Percentiles rank a stretch among this genome's conserved stretches.
These are phyloP conservation scores for Sarcophaga subvicina DNA, from an alignment of 2,888 invertebrate genomes.

Conservation along the genomic window DNA sequence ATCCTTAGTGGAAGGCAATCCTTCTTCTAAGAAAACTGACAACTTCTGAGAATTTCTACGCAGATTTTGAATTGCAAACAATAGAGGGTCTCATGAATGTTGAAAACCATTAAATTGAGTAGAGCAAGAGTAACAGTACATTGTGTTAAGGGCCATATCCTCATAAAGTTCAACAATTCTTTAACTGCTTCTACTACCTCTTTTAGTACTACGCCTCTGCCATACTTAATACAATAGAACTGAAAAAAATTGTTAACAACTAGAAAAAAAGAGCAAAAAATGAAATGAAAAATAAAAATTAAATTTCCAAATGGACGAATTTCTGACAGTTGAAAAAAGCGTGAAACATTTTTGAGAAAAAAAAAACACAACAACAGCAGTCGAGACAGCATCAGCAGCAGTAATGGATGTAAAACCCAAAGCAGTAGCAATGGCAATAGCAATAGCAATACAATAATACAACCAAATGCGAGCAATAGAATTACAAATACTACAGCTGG, in stretches of 20 bases:
- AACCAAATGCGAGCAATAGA: slow-evolving; percentile 54
- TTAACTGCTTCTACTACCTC: not conserved
- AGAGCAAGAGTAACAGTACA: too few relatives aligned
- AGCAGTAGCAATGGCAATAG: not conserved
- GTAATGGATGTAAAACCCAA: not conserved
- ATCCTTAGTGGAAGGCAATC: too few relatives aligned
- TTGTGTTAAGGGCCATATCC: too few relatives aligned
- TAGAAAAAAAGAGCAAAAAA: slow-evolving; percentile 70
- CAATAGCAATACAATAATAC: slow-evolving; percentile 10
- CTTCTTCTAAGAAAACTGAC: too few relatives aligned
- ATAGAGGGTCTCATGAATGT: too few relatives aligned
- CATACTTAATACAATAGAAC: slow-evolving; percentile 34
- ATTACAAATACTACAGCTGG: slow-evolving; percentile 48
- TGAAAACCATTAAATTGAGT: too few relatives aligned
- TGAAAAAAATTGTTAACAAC: slow-evolving; percentile 39
- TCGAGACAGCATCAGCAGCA: not conserved
- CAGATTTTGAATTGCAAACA: too few relatives aligned
- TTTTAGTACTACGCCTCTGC: slow-evolving; percentile 28
- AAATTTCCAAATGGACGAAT: slow-evolving; percentile 73
- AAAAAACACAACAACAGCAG: slow-evolving; percentile 12
- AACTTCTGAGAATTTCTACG: too few relatives aligned
- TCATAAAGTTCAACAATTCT: not conserved
- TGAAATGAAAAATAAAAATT: slow-evolving; percentile 73
- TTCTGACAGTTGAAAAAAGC: slow-evolving; percentile 76
- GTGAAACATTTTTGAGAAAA: slow-evolving; percentile 74